These are phyloP conservation scores for western clawed frog (Xenopus tropicalis) DNA, from an alignment of 2,113 vertebrate species.

Conservation along the genomic window DNA sequence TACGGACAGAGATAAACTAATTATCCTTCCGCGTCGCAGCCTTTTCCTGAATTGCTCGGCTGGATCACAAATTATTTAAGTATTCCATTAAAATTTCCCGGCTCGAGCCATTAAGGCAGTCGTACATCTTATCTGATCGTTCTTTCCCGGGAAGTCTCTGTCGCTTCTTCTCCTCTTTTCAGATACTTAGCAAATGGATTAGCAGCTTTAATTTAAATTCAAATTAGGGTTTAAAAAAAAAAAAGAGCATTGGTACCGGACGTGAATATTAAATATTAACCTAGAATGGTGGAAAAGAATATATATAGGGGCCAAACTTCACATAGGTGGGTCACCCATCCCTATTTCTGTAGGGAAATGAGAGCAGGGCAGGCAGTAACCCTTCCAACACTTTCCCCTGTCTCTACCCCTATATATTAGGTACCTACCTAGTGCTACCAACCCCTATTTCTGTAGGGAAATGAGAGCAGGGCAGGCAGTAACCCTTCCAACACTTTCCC, in stretches of 20 bases:
- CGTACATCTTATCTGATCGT: not conserved
- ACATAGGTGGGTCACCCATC: too few relatives aligned
- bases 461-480: too few relatives aligned
- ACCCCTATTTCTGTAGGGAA: too few relatives aligned
- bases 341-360: too few relatives aligned
- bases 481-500: too few relatives aligned
- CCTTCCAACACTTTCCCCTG: too few relatives aligned
- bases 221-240: not conserved
- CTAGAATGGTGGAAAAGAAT: too few relatives aligned
- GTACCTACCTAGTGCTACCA: too few relatives aligned
- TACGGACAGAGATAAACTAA: not conserved
- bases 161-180: not conserved
- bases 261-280: not conserved
- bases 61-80: conserved; percentile 14
- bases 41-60: not conserved
- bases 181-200: conserved; percentile 6
- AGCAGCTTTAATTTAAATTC: not conserved
- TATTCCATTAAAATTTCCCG: conserved; percentile 5
- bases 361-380: too few relatives aligned
- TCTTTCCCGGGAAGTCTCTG: not conserved
- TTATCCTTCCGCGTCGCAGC: not conserved
- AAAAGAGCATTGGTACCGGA: too few relatives aligned
- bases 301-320: too few relatives aligned
- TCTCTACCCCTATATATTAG: too few relatives aligned
- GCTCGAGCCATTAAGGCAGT: not conserved